Percentiles rank a stretch among this genome's conserved stretches.
These are phyloP conservation scores for Lepetodrilus schrolli DNA, from an alignment of 2,888 invertebrate species.

Conservation along the genomic window DNA sequence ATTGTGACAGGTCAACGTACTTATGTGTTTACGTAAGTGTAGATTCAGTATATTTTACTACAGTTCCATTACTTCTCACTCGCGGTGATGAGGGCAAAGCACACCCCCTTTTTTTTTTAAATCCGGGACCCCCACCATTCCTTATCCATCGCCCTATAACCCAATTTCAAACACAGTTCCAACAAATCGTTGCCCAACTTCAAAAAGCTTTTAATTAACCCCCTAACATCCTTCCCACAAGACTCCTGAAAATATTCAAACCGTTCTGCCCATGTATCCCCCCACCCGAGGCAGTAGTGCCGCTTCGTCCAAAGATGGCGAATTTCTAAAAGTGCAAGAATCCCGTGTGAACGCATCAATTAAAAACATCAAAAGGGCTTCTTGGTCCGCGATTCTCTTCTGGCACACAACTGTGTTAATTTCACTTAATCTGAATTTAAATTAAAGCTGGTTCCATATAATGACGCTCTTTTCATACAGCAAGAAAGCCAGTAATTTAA, in stretches of 20 bases:
- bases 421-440: neutral
- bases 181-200: neutral
- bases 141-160: too few relatives aligned
- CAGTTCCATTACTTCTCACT: too few relatives aligned
- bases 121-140: too few relatives aligned
- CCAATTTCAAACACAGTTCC: neutral
- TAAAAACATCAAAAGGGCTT: slow-evolving; percentile 23
- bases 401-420: neutral
- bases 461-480: too few relatives aligned
- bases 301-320: neutral
- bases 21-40: too few relatives aligned
- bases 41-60: too few relatives aligned
- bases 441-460: slow-evolving; percentile 4
- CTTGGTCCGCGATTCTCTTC: neutral
- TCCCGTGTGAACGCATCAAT: neutral
- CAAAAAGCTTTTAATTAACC: neutral
- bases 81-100: too few relatives aligned
- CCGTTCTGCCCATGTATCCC: neutral
- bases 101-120: too few relatives aligned
- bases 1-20: too few relatives aligned
- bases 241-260: neutral
- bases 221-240: neutral
- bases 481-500: too few relatives aligned
- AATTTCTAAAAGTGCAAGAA: neutral
- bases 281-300: neutral